These are phyloP conservation scores for Zaprionus inermis DNA, from an alignment of 1,140 invertebrate species.

Conservation along the genomic window DNA sequence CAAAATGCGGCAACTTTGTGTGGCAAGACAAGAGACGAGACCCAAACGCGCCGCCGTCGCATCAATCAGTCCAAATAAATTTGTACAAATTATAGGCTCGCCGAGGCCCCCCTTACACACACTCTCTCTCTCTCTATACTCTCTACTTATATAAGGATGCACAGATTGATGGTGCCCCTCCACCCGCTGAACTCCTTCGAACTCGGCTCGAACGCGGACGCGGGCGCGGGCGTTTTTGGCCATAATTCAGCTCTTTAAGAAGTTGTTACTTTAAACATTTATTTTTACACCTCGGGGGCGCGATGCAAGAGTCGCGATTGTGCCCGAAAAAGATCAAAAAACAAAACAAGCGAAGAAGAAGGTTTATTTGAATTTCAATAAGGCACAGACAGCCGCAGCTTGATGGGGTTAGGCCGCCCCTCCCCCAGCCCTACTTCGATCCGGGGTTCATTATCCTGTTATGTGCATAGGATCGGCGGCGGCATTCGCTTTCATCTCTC, in stretches of 20 bases:
- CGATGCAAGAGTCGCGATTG: conserved; percentile 55
- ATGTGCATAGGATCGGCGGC: conserved; percentile 41
- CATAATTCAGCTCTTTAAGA: conserved; percentile 80
- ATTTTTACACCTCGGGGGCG: conserved; percentile 77
- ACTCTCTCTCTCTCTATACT: neutral
- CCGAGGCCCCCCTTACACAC: neutral
- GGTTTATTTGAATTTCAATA: conserved; percentile 82
- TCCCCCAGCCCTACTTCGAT: too few relatives aligned
- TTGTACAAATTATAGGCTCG: conserved; percentile 73
- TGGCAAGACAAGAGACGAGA: conserved; percentile 28
- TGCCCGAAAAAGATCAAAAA: conserved; percentile 10
- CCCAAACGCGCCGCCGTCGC: conserved; percentile 53
- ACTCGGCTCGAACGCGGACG: too few relatives aligned
- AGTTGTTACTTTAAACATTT: conserved; percentile 82
- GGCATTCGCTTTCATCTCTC: conserved; percentile 63
- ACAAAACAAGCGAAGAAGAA: conserved; percentile 35
- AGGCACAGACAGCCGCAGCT: conserved; percentile 46
- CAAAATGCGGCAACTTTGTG: conserved; percentile 58
- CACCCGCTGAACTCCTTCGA: too few relatives aligned
- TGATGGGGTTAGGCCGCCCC: neutral
- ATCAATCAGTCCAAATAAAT: conserved; percentile 72
- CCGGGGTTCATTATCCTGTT: conserved; percentile 76
- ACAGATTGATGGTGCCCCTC: conserved; percentile 56
- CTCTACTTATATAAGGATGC: conserved; percentile 31
- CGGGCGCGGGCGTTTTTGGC: conserved; percentile 17